Evolutionary conservation across 2,888 invertebrate species (phyloP).

Genomic region (Scaptomyza tumidula): DNA sequence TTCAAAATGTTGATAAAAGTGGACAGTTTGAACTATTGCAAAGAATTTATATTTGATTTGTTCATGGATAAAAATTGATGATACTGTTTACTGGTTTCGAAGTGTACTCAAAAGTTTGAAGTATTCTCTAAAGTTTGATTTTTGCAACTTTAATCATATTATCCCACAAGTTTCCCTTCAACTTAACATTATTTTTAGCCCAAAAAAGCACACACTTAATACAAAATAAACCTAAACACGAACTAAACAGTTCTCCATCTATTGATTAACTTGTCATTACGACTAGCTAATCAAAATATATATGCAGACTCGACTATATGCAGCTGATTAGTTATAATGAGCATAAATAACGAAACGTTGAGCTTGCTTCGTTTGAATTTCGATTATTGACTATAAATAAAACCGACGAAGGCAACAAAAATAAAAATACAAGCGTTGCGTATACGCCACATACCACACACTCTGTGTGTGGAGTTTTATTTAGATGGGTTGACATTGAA

Average conservation of each 20-base stretch:
- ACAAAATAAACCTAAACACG: slow-evolving; percentile 32
- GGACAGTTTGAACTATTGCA: background rate
- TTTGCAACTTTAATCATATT: too few relatives aligned
- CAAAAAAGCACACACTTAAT: background rate
- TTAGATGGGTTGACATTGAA: slow-evolving; percentile 70
- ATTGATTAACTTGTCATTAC: slow-evolving; percentile 28
- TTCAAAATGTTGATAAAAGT: slow-evolving; percentile 23
- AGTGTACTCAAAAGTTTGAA: too few relatives aligned
- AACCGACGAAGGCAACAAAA: slow-evolving; percentile 18
- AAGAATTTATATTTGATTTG: background rate
- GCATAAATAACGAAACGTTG: slow-evolving; percentile 40
- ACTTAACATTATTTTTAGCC: background rate
- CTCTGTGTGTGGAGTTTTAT: slow-evolving; percentile 1
- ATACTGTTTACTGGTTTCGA: too few relatives aligned
- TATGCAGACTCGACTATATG: slow-evolving; percentile 13
- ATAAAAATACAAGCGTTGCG: slow-evolving; percentile 23
- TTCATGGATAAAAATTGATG: background rate
- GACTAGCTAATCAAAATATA: slow-evolving; percentile 38
- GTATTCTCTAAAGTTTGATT: too few relatives aligned
- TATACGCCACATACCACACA: slow-evolving; percentile 42
- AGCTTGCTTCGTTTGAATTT: slow-evolving; percentile 21
- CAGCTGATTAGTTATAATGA: slow-evolving; percentile 34
- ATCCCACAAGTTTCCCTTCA: too few relatives aligned
- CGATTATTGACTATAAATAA: slow-evolving; percentile 62
- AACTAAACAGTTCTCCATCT: background rate